phyloP scores from a whole-genome alignment of 2,888 invertebrate species.

The Ophonus ardosiacus region DNA sequence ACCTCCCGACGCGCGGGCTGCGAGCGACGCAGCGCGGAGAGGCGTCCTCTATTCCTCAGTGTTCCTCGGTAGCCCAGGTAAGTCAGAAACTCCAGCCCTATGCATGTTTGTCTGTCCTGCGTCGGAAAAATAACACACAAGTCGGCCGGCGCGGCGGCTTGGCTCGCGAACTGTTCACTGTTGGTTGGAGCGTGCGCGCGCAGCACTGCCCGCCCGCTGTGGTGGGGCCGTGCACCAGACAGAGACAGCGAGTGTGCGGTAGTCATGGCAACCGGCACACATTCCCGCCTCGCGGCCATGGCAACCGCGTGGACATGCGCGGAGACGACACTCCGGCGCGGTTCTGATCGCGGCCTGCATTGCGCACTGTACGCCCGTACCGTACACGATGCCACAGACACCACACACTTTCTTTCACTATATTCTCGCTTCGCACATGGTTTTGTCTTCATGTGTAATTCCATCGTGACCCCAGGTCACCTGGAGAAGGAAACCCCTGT shows the following conservation, averaged over 20 bases:
- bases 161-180: conserved; percentile 11
- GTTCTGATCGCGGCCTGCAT: conserved; percentile 30
- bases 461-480: conserved; percentile 55
- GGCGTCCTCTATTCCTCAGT: conserved; percentile 93
- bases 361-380: conserved; percentile 46
- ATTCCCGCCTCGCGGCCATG: conserved; percentile 77
- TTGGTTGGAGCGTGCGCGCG: conserved; percentile 65
- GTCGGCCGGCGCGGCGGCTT: neutral
- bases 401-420: neutral
- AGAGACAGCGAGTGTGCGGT: conserved; percentile 68
- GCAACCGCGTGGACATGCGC: conserved; percentile 69
- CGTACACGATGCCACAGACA: conserved; percentile 20
- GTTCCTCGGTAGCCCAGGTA: conserved; percentile 94
- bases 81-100: conserved; percentile 76
- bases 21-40: conserved; percentile 86
- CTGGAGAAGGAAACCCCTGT: conserved; percentile 73
- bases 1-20: conserved; percentile 88
- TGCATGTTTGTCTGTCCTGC: conserved; percentile 1
- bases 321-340: conserved; percentile 69
- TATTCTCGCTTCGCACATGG: neutral
- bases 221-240: conserved; percentile 64
- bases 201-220: conserved; percentile 65
- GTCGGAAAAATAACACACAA: conserved; percentile 8
- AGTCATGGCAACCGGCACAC: conserved; percentile 76
- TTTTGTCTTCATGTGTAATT: conserved; percentile 11